Base-by-base conservation (phyloP, 2,797 vertebrate genomes). In the Vespertilio murinus region DNA sequence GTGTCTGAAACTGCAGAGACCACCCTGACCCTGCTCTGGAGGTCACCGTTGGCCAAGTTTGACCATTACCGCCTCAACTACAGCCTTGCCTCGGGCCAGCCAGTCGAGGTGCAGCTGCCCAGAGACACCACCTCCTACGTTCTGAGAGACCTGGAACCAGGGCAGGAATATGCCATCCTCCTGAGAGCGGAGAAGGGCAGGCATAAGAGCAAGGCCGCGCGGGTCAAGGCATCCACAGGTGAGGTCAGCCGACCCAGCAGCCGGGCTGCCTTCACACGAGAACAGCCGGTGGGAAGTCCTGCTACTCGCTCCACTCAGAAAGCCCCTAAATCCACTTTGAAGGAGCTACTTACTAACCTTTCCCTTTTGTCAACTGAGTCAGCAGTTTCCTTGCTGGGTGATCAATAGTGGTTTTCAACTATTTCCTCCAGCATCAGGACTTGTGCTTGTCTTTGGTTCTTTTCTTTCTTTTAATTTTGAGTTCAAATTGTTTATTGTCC, bases 181-280 rank as follows among this genome's bases (percentile, higher is more conserved):
- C 98, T 99, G 73, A 98, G 93, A 0, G 98, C 98, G 0, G 99
- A 99, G 98, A 99, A 99, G 91, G 99, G 99, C 81, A 98, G 98
- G 75, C 98, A 98, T 94, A 99, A 98, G 94, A 99, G 99, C 91
- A 98, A 96, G 17, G 98, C 99, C 0, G 96, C 98, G 0, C 98
- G 97, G 0, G 96, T 98, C 74, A 98, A 98, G 67, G 98, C 98
- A 2, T 98, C 98, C 13, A 99, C 99, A 89, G 99, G 99, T 99
- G 96, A 98, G 99, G 99, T 97, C 10, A 3, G 1, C 35, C 67
- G 85, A 25, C 54, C 20, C 49, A 13, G n/a, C 23, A 12, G 22
- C 49, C 17, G 18, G 23, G n/a, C 35, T 47, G 10, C 82, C 71
- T 94, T 56, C 67, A 54, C 2, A 0, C 3, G 0, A 3, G 38